Base-by-base conservation (phyloP, 2,888 invertebrate species). In the Gastrophysa polygoni region DNA sequence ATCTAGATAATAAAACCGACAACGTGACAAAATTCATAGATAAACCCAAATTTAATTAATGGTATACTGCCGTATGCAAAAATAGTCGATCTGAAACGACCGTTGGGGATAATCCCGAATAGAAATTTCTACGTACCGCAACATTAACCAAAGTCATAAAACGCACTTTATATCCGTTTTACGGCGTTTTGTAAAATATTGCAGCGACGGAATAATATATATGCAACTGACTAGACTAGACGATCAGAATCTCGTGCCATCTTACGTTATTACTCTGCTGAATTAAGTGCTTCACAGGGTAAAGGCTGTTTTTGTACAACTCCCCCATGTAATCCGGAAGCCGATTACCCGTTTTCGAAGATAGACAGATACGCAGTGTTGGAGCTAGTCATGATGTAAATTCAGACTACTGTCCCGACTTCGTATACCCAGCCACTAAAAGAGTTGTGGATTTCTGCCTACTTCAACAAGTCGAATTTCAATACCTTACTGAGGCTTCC, bases 101-200 rank as follows among this genome's bases (percentile, higher is more conserved):
- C 81, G 78, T 78, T 78, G 78, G 78, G 79, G 78, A 80, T 78
- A 79, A 71, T 68, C 77, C 75, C 75, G 73, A 75, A 77, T 76
- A 76, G 77, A 73, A 58, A 61, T 79, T 38, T 79, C 79, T 74
- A 77, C 80, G 80, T 79, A 81, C 81, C 81, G 78, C 81, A 66
- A 79, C 81, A 81, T 82, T 82, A 82, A 81, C 80, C 78, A 77
- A 71, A 76, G 73, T 79, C 81, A 78, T 82, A 81, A 82, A 82
- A 79, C 78, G 79, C 79, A 79, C 79, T 82, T 82, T 82, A 82
- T 82, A 81, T 77, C 80, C 80, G 71, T 81, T 82, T 82, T 82
- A 81, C 80, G 75, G 81, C 81, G 75, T 82, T 38, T 81, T 80
- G 81, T 82, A 81, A 82, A 82, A 82, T 82, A 82, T 82, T 82